Evolutionary conservation across 2,888 invertebrate genomes (phyloP).

Genomic region (Pandemis heparana): DNA sequence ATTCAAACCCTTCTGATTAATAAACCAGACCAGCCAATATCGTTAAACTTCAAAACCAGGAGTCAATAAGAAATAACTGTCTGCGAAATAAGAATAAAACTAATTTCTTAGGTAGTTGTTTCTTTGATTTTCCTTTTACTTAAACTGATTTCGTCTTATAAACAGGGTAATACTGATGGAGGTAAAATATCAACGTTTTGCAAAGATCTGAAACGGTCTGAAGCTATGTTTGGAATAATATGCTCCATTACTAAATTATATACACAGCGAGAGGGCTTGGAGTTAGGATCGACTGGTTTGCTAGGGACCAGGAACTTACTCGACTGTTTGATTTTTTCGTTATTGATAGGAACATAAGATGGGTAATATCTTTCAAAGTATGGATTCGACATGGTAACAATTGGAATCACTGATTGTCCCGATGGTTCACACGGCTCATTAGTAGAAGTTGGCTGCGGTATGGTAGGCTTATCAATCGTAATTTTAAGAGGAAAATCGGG

Average conservation of each 20-base stretch:
- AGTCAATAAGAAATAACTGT: neutral
- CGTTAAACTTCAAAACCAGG: constrained; percentile 60
- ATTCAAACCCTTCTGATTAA: constrained; percentile 91
- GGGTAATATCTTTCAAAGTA: constrained; percentile 24
- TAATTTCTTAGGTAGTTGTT: neutral
- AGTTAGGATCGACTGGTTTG: constrained; percentile 5
- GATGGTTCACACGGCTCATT: constrained; percentile 22
- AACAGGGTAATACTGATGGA: constrained; percentile 25
- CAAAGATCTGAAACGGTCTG: constrained; percentile 23
- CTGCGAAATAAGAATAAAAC: neutral
- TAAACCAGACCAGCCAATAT: constrained; percentile 90
- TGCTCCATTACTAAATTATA: constrained; percentile 31
- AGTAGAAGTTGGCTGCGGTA: neutral
- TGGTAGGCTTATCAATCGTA: constrained; percentile 5
- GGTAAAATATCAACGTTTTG: constrained; percentile 22
- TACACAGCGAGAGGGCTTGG: constrained; percentile 17
- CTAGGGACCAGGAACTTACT: constrained; percentile 31
- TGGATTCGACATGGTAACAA: neutral
- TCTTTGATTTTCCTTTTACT: neutral
- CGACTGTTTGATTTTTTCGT: constrained; percentile 12
- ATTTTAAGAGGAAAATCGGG: constrained; percentile 23
- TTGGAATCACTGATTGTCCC: neutral
- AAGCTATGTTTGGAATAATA: constrained; percentile 31
- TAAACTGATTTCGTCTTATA: constrained; percentile 4
- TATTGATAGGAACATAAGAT: constrained; percentile 4